Evolutionary conservation across 2,797 vertebrate genomes (phyloP).

Genomic region (Natrix natrix): DNA sequence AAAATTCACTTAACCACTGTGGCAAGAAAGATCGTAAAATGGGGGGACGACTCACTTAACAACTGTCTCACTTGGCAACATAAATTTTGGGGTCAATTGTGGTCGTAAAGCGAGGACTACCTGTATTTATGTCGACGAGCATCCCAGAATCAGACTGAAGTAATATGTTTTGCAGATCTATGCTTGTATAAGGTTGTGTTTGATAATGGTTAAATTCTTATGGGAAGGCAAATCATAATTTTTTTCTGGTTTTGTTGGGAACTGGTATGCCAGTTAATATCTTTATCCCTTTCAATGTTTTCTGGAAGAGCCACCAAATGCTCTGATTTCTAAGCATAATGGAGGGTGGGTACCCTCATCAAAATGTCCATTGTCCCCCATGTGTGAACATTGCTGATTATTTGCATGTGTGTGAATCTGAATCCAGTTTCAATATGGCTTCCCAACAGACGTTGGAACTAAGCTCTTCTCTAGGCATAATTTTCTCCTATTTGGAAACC

Average conservation of each 20-base stretch:
- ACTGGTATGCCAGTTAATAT: constrained; percentile 19
- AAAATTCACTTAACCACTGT: background rate
- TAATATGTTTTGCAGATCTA: background rate
- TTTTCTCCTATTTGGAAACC: constrained; percentile 62
- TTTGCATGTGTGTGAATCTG: constrained; percentile 8
- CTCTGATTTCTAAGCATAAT: constrained; percentile 1
- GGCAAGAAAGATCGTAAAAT: background rate
- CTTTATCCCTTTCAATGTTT: background rate
- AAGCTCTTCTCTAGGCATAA: constrained; percentile 52
- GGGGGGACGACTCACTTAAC: background rate
- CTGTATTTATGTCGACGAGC: background rate
- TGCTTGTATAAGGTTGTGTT: constrained; percentile 50
- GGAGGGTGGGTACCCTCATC: background rate
- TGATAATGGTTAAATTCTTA: constrained; percentile 51
- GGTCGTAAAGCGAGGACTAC: background rate
- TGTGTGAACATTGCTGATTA: constrained; percentile 21
- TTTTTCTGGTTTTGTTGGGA: constrained; percentile 13
- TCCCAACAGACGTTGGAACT: constrained; percentile 59
- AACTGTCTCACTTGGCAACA: background rate
- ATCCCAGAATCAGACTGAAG: background rate
- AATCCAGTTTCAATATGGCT: constrained; percentile 49
- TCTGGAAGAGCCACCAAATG: background rate
- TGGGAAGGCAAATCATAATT: constrained; percentile 27
- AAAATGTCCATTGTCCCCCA: constrained; percentile 11
- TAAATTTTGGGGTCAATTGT: background rate